Base-by-base conservation (phyloP, 2,888 invertebrate species). In the Himalopsyche tibetana region DNA sequence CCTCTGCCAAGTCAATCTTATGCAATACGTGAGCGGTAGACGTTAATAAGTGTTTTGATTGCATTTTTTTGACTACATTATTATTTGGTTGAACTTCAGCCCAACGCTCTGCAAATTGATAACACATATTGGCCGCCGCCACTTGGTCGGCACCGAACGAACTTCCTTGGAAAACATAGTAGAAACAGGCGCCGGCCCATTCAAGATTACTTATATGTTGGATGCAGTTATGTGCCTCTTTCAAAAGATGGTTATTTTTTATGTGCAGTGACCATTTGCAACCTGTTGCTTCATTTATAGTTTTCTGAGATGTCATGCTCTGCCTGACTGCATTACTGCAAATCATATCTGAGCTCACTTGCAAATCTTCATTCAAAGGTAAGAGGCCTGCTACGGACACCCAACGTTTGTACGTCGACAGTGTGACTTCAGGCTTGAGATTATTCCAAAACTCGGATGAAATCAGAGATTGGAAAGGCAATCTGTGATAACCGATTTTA, bases 171-270 rank as follows among this genome's bases (percentile, higher is more conserved):
- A 93, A 90, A 42, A 93, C 93, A 89, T 93, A 93, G 89, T 93
- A 93, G 63, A 93, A 91, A 89, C 93, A 93, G 1, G 93, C 93
- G 45, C 93, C 93, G 36, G 93, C 93, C 93, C 93, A 93, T 90
- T 93, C 93, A 92, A 93, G 92, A 89, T 93, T 93, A 12, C 93
- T 92, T 88, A 93, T 93, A 87, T 93, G 91, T 85, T 91, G 91
- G 3, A 93, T 93, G 90, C 93, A 93, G 87, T 91, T 90, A 90
- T 93, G 93, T 8, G 93, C 93, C 45, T 92, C 91, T 40, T 92
- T 91, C 63, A 93, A 90, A 84, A 93, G 89, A 56, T 92, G 92
- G 89, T 93, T 93, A 89, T 93, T 93, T 88, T 90, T 90, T 69
- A 91, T 91, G 40, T 91, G 91, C 84, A 93, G 90, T 56, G 91